A percentile compares a stretch with the other conserved stretches of the same genome.
Evolutionary conservation across 2,888 invertebrate genomes (phyloP).

Genomic region (Prosapia bicincta): DNA sequence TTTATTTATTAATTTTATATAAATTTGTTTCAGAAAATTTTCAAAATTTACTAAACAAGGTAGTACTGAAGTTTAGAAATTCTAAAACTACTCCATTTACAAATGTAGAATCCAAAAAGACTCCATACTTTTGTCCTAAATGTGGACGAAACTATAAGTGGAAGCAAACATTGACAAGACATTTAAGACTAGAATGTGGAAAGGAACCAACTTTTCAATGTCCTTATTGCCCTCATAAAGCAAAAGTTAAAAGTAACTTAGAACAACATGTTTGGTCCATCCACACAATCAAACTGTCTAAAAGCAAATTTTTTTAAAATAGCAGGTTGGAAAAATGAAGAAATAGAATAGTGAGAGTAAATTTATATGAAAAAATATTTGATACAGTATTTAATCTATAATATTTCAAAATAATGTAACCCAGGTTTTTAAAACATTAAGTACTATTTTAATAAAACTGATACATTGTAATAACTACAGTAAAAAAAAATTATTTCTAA

Average conservation of each 20-base stretch:
- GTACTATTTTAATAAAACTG: too few relatives aligned
- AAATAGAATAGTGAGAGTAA: too few relatives aligned
- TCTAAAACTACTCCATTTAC: not conserved
- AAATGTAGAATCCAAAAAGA: too few relatives aligned
- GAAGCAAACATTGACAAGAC: constrained; percentile 28
- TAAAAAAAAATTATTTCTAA: too few relatives aligned
- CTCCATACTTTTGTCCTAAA: constrained; percentile 20
- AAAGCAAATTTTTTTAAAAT: too few relatives aligned
- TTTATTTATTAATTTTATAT: not conserved
- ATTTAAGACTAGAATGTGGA: constrained; percentile 44
- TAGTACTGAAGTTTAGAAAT: not conserved
- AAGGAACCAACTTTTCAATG: constrained; percentile 49
- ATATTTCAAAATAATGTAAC: too few relatives aligned
- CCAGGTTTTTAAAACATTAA: too few relatives aligned
- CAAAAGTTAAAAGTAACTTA: constrained; percentile 23
- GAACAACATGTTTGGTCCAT: constrained; percentile 11
- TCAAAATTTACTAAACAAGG: not conserved
- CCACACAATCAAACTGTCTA: too few relatives aligned
- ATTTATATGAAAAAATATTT: too few relatives aligned
- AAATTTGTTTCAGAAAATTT: not conserved
- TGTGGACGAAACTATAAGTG: constrained; percentile 29
- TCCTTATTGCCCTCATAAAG: constrained; percentile 44
- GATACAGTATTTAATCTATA: too few relatives aligned
- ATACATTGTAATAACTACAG: too few relatives aligned
- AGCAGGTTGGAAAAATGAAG: too few relatives aligned